phyloP scores from a whole-genome alignment of 2,888 invertebrate species.

The Xylocampa areola region DNA sequence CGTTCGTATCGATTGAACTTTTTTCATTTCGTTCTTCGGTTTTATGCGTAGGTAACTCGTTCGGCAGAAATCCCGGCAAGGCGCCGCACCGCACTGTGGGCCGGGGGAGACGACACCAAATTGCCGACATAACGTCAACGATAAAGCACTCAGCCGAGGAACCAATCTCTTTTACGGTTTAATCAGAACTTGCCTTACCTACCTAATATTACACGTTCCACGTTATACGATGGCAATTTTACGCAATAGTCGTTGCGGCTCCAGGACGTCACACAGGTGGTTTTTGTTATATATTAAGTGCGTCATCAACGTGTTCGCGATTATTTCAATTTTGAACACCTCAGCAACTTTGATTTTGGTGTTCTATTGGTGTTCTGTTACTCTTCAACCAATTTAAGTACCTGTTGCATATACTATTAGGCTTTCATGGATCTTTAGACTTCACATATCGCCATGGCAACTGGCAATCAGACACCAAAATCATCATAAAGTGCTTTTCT shows the following conservation, averaged over 20 bases:
- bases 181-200: conserved; percentile 82
- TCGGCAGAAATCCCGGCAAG: conserved; percentile 60
- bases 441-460: neutral
- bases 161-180: conserved; percentile 88
- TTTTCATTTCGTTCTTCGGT: conserved; percentile 59
- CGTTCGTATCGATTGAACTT: conserved; percentile 52
- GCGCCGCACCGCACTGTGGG: conserved; percentile 43
- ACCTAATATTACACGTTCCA: conserved; percentile 70
- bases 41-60: conserved; percentile 59
- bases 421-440: no score
- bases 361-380: neutral
- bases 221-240: conserved; percentile 70
- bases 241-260: conserved; percentile 64
- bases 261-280: conserved; percentile 52
- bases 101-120: conserved; percentile 73
- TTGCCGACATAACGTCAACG: conserved; percentile 84
- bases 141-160: conserved; percentile 84
- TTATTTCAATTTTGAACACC: conserved; percentile 15
- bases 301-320: conserved; percentile 18
- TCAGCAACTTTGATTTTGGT: conserved; percentile 1
- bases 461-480: neutral
- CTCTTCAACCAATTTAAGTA: no score
- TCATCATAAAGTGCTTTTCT: conserved; percentile 7
- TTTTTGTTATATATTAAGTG: conserved; percentile 46
- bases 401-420: no score